Evolutionary conservation across 2,797 vertebrate species (phyloP).

Genomic region (Nothura maculosa): DNA sequence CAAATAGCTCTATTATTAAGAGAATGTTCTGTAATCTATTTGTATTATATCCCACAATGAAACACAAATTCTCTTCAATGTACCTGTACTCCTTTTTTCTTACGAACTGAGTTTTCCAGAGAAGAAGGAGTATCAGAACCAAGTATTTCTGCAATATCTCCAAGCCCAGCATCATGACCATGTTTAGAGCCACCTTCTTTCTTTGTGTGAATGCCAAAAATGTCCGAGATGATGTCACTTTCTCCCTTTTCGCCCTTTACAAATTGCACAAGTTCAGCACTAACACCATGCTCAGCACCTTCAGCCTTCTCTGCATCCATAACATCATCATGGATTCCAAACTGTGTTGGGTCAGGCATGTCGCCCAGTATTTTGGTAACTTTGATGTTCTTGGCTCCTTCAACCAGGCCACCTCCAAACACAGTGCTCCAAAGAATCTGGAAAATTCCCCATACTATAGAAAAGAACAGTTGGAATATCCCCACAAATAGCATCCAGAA

Average conservation of each 20-base stretch:
- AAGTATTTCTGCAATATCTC: constrained; percentile 93
- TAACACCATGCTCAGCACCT: constrained; percentile 79
- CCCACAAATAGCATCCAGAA: constrained; percentile 93
- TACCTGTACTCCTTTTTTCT: constrained; percentile 94
- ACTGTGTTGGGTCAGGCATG: constrained; percentile 99
- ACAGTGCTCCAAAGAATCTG: constrained; percentile 95
- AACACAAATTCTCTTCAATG: constrained; percentile 11
- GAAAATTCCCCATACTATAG: constrained; percentile 92
- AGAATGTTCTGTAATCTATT: background rate
- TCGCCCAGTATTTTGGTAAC: constrained; percentile 98
- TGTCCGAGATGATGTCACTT: constrained; percentile 89
- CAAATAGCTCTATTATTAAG: background rate
- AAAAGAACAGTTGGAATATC: constrained; percentile 89
- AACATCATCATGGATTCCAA: constrained; percentile 95
- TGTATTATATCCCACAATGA: background rate
- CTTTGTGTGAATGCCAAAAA: constrained; percentile 90
- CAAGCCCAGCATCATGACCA: constrained; percentile 91
- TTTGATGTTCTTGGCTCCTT: constrained; percentile 98
- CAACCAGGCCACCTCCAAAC: constrained; percentile 96
- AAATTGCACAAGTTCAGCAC: constrained; percentile 87
- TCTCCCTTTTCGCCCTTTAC: constrained; percentile 89
- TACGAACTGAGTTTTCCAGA: constrained; percentile 89
- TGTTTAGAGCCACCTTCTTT: constrained; percentile 92
- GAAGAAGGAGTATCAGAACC: constrained; percentile 88
- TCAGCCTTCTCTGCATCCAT: constrained; percentile 93